Conservation (phyloP, 2,888 invertebrate species). For the Pammene fasciana region DNA sequence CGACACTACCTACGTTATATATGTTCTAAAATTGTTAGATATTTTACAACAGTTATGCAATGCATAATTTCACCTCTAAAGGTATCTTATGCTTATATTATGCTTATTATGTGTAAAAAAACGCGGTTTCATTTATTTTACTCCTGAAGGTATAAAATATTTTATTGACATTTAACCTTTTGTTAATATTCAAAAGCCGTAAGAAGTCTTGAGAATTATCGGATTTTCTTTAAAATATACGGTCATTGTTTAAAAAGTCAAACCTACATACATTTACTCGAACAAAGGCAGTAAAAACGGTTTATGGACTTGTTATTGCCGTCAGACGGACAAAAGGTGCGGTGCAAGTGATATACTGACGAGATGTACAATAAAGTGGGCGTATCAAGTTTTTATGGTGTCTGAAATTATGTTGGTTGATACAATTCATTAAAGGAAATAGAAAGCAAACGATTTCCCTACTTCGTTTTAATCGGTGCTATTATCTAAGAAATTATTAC, state of each 20-base stretch:
- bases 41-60: no score
- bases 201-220: constrained; percentile 69
- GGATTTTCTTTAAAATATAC: constrained; percentile 73
- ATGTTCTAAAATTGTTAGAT: not conserved
- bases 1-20: not conserved
- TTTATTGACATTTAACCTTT: constrained; percentile 8
- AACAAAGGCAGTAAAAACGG: constrained; percentile 83
- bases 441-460: not conserved
- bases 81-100: no score
- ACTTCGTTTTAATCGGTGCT: not conserved
- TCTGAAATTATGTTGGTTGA: constrained; percentile 5
- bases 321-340: constrained; percentile 68
- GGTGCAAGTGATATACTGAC: constrained; percentile 51
- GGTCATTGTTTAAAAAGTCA: constrained; percentile 83
- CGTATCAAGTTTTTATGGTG: constrained; percentile 3
- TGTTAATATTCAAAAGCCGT: constrained; percentile 47
- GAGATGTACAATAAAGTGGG: constrained; percentile 22
- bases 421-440: not conserved
- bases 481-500: not conserved
- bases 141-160: not conserved
- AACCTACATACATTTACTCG: constrained; percentile 81
- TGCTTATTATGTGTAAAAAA: no score
- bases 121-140: not conserved
- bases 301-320: constrained; percentile 84
- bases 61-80: no score